A percentile compares a stretch with the other conserved stretches of the same genome.
phyloP scores from a whole-genome alignment of 2,888 invertebrate genomes.

The Chaitophorus viminalis region DNA sequence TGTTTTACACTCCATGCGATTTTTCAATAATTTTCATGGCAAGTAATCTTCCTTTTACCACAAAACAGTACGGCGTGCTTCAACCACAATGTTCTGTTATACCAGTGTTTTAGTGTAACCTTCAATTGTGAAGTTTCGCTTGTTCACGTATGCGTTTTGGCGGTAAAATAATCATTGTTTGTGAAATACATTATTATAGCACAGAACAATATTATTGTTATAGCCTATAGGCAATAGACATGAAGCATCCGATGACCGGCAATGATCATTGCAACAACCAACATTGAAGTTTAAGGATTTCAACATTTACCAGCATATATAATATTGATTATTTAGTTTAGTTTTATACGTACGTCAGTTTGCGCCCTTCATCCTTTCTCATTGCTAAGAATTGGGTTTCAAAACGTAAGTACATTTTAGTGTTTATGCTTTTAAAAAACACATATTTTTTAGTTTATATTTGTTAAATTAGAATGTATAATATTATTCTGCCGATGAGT shows the following conservation, averaged over 20 bases:
- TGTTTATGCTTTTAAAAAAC: too few species aligned
- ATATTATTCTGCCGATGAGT: too few species aligned
- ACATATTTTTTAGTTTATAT: too few species aligned
- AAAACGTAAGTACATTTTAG: neutral
- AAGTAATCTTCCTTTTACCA: neutral
- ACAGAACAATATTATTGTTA: too few species aligned
- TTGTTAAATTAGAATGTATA: too few species aligned
- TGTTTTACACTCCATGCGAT: neutral
- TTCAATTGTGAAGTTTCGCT: neutral
- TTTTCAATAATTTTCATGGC: neutral
- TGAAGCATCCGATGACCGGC: neutral
- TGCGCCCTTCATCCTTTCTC: neutral
- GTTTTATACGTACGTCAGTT: neutral
- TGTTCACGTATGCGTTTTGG: neutral
- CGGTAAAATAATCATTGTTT: constrained; percentile 22
- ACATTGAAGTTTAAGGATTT: neutral
- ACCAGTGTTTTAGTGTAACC: neutral
- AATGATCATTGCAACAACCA: too few species aligned
- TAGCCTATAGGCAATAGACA: too few species aligned
- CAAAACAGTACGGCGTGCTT: too few species aligned
- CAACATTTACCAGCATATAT: neutral
- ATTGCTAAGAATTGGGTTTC: neutral
- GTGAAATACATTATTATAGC: neutral
- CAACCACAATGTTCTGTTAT: neutral
- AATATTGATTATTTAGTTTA: too few species aligned